phyloP scores from a whole-genome alignment of 2,888 invertebrate genomes.

The Idaea aversata region DNA sequence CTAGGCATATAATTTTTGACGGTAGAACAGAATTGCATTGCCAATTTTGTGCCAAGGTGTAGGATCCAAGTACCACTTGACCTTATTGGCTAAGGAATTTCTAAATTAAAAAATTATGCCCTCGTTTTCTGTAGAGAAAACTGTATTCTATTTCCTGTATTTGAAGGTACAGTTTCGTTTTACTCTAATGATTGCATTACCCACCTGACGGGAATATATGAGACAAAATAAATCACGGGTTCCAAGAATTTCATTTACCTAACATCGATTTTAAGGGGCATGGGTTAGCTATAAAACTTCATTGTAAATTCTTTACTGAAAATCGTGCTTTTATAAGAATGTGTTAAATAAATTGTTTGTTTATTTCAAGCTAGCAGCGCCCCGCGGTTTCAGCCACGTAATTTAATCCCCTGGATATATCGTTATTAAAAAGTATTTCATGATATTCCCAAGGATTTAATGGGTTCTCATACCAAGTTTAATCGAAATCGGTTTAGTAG shows the following conservation, averaged over 20 bases:
- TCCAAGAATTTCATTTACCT: constrained; percentile 1
- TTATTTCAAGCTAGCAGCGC: neutral
- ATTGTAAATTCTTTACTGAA: neutral
- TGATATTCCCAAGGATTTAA: too few relatives aligned
- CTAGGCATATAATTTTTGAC: neutral
- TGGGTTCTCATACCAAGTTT: too few relatives aligned
- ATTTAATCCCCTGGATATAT: too few relatives aligned
- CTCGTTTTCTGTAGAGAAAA: neutral
- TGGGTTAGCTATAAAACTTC: neutral
- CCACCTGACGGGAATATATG: neutral
- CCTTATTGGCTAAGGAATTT: neutral
- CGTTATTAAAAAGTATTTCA: too few relatives aligned
- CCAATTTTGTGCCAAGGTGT: neutral
- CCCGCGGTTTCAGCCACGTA: too few relatives aligned
- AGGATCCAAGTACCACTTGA: neutral
- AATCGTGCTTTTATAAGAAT: neutral
- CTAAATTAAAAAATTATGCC: neutral
- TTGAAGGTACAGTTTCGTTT: neutral
- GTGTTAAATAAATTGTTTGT: neutral
- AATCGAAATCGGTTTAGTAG: too few relatives aligned
- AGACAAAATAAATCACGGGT: neutral
- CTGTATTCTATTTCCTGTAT: neutral
- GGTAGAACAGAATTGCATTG: neutral
- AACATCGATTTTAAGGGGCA: neutral
- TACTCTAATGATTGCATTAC: neutral